phyloP scores from a whole-genome alignment of 2,888 invertebrate genomes.

The Agonum fuliginosum region DNA sequence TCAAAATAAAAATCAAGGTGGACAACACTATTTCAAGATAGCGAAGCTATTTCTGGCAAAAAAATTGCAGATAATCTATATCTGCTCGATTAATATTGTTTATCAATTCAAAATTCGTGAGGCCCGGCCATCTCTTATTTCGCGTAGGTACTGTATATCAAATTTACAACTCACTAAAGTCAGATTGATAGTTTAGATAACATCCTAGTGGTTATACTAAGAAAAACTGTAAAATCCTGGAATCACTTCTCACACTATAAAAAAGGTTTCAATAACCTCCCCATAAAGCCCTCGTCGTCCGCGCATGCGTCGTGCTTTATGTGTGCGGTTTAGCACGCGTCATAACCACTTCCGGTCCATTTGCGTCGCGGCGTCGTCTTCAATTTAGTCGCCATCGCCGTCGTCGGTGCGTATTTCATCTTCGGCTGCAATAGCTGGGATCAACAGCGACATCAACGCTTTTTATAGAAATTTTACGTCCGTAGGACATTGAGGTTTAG shows the following conservation, averaged over 20 bases:
- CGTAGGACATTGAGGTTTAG: constrained; percentile 15
- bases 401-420: constrained; percentile 68
- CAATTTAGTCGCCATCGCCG: constrained; percentile 51
- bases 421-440: constrained; percentile 67
- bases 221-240: constrained; percentile 25
- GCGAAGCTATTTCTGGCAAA: too few species aligned
- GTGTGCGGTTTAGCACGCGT: constrained; percentile 62
- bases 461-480: constrained; percentile 55
- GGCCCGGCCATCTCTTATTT: too few species aligned
- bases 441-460: constrained; percentile 66
- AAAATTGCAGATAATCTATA: too few species aligned
- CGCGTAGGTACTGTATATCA: too few species aligned
- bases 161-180: too few species aligned
- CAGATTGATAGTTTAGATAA: too few species aligned
- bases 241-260: constrained; percentile 28
- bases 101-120: too few species aligned
- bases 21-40: too few species aligned
- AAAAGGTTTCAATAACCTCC: constrained; percentile 40
- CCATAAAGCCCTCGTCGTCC: constrained; percentile 17
- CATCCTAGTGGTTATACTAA: too few species aligned
- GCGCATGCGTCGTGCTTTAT: constrained; percentile 37
- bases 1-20: too few species aligned
- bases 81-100: too few species aligned
- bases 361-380: constrained; percentile 63
- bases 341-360: constrained; percentile 69